Evolutionary conservation across 2,797 vertebrate species (phyloP), one percentile per base, ranked within the genome.

Genomic region (Sebastes steindachneri): DNA sequence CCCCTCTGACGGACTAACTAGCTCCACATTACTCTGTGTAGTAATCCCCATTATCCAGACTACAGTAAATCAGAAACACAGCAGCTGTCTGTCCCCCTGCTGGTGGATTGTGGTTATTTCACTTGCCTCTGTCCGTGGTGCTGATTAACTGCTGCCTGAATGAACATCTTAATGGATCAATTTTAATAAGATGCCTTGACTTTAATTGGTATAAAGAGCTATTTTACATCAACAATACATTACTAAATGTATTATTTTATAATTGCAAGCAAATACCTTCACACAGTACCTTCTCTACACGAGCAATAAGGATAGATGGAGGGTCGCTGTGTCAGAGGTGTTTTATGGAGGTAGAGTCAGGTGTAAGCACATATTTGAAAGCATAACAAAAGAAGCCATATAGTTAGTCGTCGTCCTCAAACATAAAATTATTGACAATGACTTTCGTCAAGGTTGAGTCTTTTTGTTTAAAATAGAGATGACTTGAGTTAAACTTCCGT

Each of bases 81-180:
- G 23, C 10, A 51, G 48, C 41, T 55, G 37, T 75, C 21, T 6
- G 31, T 78, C 75, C 82, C 68, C 65, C 89, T 91, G 82, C 75
- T 89, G 91, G 73, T 41, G 23, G 23, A 0, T 5, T 28, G 1
- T 9, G 28, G 67, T 51, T 17, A 74, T 9, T 85, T 58, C 68
- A 53, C 7, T 0, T 66, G 65, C 23, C 80, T 64, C 92, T 91
- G 83, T 94, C 92, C 82, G 4, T 89, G 89, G 89, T 93, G 86
- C 92, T 93, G 88, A 91, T 75, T 19, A 8, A 4, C 55, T 25
- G 53, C 62, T 29, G 78, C 21, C 11, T 37, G 5, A 26, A 57
- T 26, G 1, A 55, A 60, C 35, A 48, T 63, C 37, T 77, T 33
- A 45, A 68, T 59, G 21, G 29, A 67, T 64, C 4, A 1, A 8